A percentile compares a stretch with the other conserved stretches of the same genome.
phyloP scores from a whole-genome alignment of 2,113 vertebrate species.

The Caretta caretta region DNA sequence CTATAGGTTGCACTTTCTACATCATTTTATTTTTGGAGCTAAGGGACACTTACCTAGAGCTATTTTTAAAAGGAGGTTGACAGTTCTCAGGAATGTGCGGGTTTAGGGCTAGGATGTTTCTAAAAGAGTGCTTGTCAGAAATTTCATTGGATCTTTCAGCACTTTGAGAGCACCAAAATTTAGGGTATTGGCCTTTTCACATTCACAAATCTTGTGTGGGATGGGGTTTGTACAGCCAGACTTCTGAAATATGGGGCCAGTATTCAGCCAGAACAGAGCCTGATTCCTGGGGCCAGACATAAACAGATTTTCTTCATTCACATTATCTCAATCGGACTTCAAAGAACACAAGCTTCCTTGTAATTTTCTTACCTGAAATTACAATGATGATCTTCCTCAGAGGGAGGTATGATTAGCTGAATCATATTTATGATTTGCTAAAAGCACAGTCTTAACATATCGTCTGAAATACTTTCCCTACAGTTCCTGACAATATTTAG shows the following conservation, averaged over 20 bases:
- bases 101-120: not conserved
- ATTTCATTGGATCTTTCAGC: not conserved
- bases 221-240: not conserved
- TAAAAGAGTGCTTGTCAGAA: not conserved
- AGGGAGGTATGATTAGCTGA: slow-evolving; percentile 13
- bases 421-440: not conserved
- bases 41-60: not conserved
- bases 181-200: not conserved
- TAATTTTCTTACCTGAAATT: not conserved
- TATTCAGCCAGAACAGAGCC: slow-evolving; percentile 6
- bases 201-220: not conserved
- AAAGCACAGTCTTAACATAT: not conserved
- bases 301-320: slow-evolving; percentile 17
- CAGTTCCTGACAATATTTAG: not conserved
- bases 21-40: not conserved
- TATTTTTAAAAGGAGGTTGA: not conserved
- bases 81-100: not conserved
- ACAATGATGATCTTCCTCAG: slow-evolving; percentile 1
- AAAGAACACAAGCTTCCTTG: not conserved
- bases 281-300: not conserved
- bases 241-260: not conserved
- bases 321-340: not conserved
- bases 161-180: not conserved
- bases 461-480: not conserved
- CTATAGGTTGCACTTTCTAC: not conserved